A percentile compares a stretch with the other conserved stretches of the same genome.
Evolutionary conservation across 2,797 vertebrate species (phyloP).

Genomic region (Cygnus olor): DNA sequence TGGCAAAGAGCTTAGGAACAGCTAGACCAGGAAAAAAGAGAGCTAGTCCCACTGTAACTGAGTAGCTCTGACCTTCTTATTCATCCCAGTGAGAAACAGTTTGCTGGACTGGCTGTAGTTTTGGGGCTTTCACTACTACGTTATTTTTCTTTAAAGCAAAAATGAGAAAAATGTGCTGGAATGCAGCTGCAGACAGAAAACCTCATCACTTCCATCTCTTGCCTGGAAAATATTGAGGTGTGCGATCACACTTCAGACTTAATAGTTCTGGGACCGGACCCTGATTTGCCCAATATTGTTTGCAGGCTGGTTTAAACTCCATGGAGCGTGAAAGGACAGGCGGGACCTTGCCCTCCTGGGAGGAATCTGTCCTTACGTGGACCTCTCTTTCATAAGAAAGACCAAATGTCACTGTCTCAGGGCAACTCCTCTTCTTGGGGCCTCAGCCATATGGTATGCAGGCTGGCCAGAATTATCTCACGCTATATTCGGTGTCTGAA

Average conservation of each 20-base stretch:
- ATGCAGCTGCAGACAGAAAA: not conserved
- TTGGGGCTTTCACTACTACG: not conserved
- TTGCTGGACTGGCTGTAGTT: not conserved
- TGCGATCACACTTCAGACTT: not conserved
- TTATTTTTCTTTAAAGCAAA: not conserved
- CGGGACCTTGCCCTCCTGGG: not conserved
- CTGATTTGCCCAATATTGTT: not conserved
- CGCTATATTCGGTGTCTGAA: not conserved
- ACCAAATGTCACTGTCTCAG: not conserved
- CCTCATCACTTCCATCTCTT: not conserved
- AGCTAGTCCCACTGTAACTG: not conserved
- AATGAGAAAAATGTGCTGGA: not conserved
- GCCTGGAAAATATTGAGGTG: not conserved
- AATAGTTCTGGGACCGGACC: not conserved
- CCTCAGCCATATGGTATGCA: not conserved
- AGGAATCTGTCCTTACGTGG: not conserved
- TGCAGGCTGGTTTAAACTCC: not conserved
- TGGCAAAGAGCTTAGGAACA: not conserved
- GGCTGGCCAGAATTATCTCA: not conserved
- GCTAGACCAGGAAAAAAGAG: not conserved
- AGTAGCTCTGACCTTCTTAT: not conserved
- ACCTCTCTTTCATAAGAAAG: not conserved
- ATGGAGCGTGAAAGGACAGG: not conserved
- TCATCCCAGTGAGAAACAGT: not conserved
- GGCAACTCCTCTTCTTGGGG: not conserved